Evolutionary conservation across 2,888 invertebrate genomes (phyloP).

Genomic region (Drosophila limbata): DNA sequence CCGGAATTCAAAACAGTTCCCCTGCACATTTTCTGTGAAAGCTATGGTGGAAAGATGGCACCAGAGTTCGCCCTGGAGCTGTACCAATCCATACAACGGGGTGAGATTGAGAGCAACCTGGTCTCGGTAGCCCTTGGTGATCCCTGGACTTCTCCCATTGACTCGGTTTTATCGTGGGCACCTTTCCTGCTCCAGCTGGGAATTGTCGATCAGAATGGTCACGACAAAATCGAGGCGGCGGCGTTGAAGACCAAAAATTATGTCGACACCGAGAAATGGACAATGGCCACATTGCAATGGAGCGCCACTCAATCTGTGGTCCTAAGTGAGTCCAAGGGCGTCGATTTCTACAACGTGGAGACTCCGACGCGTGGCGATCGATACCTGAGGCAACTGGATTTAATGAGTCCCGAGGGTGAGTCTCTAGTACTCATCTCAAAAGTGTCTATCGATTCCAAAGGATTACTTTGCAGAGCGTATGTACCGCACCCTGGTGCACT

Average conservation of each 20-base stretch:
- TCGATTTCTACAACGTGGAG: slow-evolving; percentile 93
- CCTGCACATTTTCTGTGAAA: slow-evolving; percentile 94
- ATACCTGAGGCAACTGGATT: slow-evolving; percentile 44
- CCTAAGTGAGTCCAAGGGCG: slow-evolving; percentile 87
- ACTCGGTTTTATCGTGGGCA: slow-evolving; percentile 93
- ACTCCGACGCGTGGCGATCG: slow-evolving; percentile 82
- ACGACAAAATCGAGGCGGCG: slow-evolving; percentile 87
- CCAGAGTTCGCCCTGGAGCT: slow-evolving; percentile 90
- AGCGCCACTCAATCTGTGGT: slow-evolving; percentile 88
- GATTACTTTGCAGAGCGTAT: slow-evolving; percentile 72
- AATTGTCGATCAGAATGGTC: slow-evolving; percentile 89
- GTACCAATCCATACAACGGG: slow-evolving; percentile 88
- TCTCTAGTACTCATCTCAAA: too few relatives aligned
- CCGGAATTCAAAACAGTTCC: slow-evolving; percentile 91
- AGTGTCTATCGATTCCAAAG: neutral
- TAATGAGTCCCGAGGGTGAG: slow-evolving; percentile 51
- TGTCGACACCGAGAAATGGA: slow-evolving; percentile 87
- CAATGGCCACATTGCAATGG: slow-evolving; percentile 89
- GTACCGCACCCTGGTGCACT: slow-evolving; percentile 80
- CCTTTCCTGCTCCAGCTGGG: slow-evolving; percentile 91
- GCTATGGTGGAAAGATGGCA: slow-evolving; percentile 97
- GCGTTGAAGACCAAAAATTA: slow-evolving; percentile 87
- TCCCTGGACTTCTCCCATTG: slow-evolving; percentile 95
- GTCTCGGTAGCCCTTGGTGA: slow-evolving; percentile 94
- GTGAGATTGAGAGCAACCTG: slow-evolving; percentile 89